Conservation (phyloP, 2,113 vertebrate species). For the Pampusana beccarii region DNA sequence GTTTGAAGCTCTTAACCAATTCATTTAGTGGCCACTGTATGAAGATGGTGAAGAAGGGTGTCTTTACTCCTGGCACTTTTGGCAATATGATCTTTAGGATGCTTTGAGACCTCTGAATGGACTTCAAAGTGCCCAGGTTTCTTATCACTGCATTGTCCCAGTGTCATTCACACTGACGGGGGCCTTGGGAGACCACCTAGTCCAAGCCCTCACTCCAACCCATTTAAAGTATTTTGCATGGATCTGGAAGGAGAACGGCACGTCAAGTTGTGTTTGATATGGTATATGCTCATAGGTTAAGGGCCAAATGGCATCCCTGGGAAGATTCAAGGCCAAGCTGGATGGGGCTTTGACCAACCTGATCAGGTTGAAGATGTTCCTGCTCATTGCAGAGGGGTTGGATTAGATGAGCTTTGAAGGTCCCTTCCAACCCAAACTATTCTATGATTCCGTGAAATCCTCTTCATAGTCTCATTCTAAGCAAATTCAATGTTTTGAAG, state of each 20-base stretch:
- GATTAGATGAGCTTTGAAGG: too few relatives aligned
- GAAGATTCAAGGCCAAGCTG: too few relatives aligned
- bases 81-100: neutral
- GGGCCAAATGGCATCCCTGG: neutral
- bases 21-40: accelerated
- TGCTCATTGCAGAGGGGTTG: too few relatives aligned
- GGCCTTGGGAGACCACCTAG: neutral
- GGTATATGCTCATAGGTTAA: neutral
- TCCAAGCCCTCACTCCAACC: neutral
- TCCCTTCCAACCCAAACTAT: too few relatives aligned
- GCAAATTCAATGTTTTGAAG: neutral
- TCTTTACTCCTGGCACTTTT: neutral
- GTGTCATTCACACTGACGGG: neutral
- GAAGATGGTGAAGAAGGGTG: neutral
- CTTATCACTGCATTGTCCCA: neutral
- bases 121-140: neutral
- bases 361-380: too few relatives aligned
- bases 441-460: neutral
- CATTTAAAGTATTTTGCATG: neutral
- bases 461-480: neutral
- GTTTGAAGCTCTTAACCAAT: neutral
- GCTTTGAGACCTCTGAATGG: neutral
- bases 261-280: neutral
- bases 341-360: too few relatives aligned
- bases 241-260: neutral